phyloP scores from a whole-genome alignment of 2,113 vertebrate genomes.

The Campylomormyrus tamandua region DNA sequence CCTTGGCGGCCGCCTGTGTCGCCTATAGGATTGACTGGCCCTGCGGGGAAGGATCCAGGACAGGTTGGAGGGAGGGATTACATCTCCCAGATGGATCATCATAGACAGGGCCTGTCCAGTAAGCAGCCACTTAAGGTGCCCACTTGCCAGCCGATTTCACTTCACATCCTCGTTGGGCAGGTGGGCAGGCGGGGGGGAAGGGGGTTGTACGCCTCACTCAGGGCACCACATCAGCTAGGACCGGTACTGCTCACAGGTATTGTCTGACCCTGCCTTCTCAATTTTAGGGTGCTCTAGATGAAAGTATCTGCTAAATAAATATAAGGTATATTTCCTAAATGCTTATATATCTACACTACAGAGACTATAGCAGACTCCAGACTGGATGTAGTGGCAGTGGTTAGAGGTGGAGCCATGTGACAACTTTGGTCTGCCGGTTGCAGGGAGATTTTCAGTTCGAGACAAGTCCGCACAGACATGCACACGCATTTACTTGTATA shows the following conservation, averaged over 20 bases:
- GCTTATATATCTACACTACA: background rate
- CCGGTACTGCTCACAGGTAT: too few species aligned
- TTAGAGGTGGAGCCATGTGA: background rate
- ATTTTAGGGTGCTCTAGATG: too few species aligned
- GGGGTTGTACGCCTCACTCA: too few species aligned
- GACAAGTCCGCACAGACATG: too few species aligned
- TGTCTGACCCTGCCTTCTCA: too few species aligned
- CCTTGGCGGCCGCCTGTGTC: background rate
- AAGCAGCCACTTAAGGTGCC: background rate
- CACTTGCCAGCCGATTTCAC: background rate
- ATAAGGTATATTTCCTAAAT: too few species aligned
- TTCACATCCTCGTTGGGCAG: background rate
- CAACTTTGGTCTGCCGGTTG: background rate
- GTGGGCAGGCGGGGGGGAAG: too few species aligned
- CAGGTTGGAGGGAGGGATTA: background rate
- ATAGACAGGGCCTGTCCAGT: background rate
- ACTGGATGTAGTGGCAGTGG: background rate
- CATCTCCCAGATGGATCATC: background rate
- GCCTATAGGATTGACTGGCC: background rate
- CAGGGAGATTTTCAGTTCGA: too few species aligned
- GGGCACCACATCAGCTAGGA: too few species aligned
- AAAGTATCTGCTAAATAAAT: too few species aligned
- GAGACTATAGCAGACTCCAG: background rate
- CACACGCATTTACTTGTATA: too few species aligned
- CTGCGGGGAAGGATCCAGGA: background rate